Evolutionary conservation across 1,140 invertebrate genomes (phyloP), one percentile per base, ranked within the genome.

Genomic region (Latrodectus geometricus): DNA sequence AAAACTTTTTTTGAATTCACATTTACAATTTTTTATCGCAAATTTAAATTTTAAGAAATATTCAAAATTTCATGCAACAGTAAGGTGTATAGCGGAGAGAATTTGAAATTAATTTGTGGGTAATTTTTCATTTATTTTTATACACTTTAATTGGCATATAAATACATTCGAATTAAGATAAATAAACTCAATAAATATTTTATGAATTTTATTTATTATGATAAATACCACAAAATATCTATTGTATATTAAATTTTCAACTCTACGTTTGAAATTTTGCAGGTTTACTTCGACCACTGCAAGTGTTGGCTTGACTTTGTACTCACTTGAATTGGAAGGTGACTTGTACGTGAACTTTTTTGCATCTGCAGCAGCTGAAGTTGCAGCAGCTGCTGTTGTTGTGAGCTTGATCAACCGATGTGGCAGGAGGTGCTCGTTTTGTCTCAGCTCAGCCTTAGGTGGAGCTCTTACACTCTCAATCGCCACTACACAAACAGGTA

Each of bases 311-410:
- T 91, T 96, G 69, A 96, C 95, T 87, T 96, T 97, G 89, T 97
- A 97, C 88, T 95, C 96, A 0, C 96, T 96, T 15, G 94, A 95
- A 9, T 92, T 97, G n/a, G 96, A 95, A 35, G 95, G 92, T 88
- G 95, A 96, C 90, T 94, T 96, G 89, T 96, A 97, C 90, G 92
- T 97, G 86, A 96, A 95, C 89, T 97, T 97, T 90, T 94, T 97
- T 75, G 92, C 97, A 23, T 96, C 95, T 20, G 96, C 95, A 1
- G 93, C 95, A 0, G 95, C 96, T 0, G 96, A 97, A 90, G 91
- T 97, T 88, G 96, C 78, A 0, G 87, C 77, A 0, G 75, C 74
- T 0, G 66, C 79, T 0, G 66, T 84, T 7, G 21, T 81, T 35
- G 70, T 79, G 14, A 66, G 70, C 4, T 20, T 61, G 11, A 14